phyloP scores from a whole-genome alignment of 2,797 vertebrate species.

The Salmo trutta region DNA sequence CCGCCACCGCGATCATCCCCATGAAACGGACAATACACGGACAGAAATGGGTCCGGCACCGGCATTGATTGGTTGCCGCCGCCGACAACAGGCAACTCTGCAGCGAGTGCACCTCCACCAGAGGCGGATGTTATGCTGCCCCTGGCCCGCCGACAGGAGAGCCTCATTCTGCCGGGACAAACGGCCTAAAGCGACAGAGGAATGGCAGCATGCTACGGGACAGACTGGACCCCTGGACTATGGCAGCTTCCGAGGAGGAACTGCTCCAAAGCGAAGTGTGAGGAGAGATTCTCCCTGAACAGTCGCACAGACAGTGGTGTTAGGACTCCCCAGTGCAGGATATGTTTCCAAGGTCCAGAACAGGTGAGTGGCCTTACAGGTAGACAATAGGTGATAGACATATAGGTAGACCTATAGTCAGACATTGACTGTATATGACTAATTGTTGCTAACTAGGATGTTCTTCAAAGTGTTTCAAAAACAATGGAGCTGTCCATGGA shows the following conservation, averaged over 20 bases:
- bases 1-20: constrained; percentile 69
- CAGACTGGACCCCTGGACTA: constrained; percentile 68
- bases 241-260: constrained; percentile 82
- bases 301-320: constrained; percentile 86
- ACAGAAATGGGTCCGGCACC: constrained; percentile 43
- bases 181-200: constrained; percentile 53
- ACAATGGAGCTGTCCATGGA: no score
- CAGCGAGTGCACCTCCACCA: constrained; percentile 55
- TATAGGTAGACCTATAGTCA: no score
- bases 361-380: constrained; percentile 74
- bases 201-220: constrained; percentile 66
- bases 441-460: neutral
- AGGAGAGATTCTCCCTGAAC: constrained; percentile 81
- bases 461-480: no score
- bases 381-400: no score
- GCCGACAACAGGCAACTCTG: constrained; percentile 67
- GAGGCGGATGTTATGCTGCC: constrained; percentile 54
- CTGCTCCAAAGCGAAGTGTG: constrained; percentile 80
- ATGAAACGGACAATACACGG: constrained; percentile 71
- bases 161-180: constrained; percentile 45
- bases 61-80: constrained; percentile 39
- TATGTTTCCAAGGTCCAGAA: constrained; percentile 90
- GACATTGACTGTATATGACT: no score
- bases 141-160: constrained; percentile 62
- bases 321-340: constrained; percentile 86